Percentiles rank a stretch among this genome's conserved stretches.
phyloP scores from a whole-genome alignment of 2,113 vertebrate species.

The Corythaixoides concolor region DNA sequence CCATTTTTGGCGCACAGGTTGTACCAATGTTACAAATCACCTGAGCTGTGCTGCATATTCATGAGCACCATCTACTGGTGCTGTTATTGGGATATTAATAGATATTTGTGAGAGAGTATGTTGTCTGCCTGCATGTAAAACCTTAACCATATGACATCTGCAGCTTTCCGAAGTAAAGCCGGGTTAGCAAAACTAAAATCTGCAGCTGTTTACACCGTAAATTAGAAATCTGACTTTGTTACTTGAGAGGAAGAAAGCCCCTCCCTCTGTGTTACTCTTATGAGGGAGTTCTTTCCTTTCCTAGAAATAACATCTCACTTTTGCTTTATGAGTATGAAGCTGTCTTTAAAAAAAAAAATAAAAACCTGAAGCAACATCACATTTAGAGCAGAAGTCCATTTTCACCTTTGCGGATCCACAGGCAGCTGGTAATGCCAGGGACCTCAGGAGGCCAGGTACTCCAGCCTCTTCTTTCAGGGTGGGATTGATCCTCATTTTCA shows the following conservation, averaged over 20 bases:
- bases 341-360: neutral
- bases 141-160: neutral
- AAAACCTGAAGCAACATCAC: no score
- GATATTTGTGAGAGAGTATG: neutral
- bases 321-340: neutral
- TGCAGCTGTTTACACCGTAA: neutral
- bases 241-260: neutral
- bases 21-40: neutral
- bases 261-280: neutral
- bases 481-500: neutral
- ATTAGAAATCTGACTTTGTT: neutral
- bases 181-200: neutral
- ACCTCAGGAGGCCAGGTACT: neutral
- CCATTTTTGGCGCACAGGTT: neutral
- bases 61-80: slow-evolving; percentile 18
- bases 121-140: neutral
- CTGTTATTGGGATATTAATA: neutral
- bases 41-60: neutral
- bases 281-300: neutral
- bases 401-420: neutral
- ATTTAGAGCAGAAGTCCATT: neutral
- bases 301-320: neutral
- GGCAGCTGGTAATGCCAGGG: neutral
- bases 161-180: neutral
- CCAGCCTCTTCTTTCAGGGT: neutral